These are phyloP conservation scores for Parasteatoda tepidariorum DNA, from an alignment of 1,140 invertebrate species.

Conservation along the genomic window DNA sequence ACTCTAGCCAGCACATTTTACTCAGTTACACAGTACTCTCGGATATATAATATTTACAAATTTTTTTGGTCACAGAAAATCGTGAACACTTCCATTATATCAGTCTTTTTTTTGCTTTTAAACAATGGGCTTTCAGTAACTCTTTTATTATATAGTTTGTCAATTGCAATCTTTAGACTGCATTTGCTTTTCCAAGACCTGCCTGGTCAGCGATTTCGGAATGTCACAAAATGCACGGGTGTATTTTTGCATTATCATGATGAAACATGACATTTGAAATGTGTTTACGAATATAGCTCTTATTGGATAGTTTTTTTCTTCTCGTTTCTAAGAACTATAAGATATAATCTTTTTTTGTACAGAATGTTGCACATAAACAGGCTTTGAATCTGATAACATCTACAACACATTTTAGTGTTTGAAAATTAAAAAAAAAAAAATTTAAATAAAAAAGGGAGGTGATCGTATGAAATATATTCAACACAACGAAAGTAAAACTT, in stretches of 20 bases:
- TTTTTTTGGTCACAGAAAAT: constrained; percentile 48
- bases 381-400: constrained; percentile 17
- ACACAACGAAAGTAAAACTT: neutral
- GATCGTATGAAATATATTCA: neutral
- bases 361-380: constrained; percentile 20
- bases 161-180: neutral
- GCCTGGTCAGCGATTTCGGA: constrained; percentile 33
- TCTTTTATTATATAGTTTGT: neutral
- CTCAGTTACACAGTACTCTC: constrained; percentile 56
- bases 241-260: neutral
- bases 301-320: constrained; percentile 15
- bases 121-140: constrained; percentile 48
- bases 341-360: constrained; percentile 45
- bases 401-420: neutral
- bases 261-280: neutral
- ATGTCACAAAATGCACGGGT: constrained; percentile 12
- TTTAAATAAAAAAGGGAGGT: too few species aligned
- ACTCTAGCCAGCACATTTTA: constrained; percentile 58
- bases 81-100: constrained; percentile 29
- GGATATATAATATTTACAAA: constrained; percentile 59
- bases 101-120: constrained; percentile 26
- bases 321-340: constrained; percentile 48
- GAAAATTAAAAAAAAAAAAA: too few species aligned
- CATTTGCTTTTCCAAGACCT: neutral
- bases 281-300: constrained; percentile 28